Evolutionary conservation across 35 echinoderm and acorn worm species (phyloP).

Genomic region (Holothuria glaberrima): DNA sequence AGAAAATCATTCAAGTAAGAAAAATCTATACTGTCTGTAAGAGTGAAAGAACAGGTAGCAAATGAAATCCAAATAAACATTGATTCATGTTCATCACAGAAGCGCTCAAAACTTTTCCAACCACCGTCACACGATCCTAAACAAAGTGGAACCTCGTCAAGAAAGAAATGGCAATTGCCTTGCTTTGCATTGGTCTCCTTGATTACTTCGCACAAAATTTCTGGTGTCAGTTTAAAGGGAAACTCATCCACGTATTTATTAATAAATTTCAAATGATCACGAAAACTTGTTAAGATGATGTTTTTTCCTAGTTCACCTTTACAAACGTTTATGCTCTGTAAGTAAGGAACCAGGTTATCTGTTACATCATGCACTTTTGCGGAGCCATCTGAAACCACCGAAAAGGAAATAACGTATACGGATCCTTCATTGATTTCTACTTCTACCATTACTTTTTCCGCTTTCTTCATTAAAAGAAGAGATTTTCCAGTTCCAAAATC

Average conservation of each 20-base stretch:
- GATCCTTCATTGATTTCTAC: neutral
- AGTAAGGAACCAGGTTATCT: conserved; percentile 10
- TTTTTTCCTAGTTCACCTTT: neutral
- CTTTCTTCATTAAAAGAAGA: neutral
- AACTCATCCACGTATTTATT: neutral
- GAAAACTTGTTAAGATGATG: neutral
- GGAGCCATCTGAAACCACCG: conserved; percentile 4
- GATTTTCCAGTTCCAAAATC: conserved; percentile 56
- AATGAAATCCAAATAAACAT: conserved; percentile 37
- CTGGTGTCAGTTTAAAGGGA: conserved; percentile 34
- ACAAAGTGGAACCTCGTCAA: conserved; percentile 37
- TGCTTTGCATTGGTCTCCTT: too few relatives aligned
- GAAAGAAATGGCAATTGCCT: conserved; percentile 17
- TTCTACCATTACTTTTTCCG: neutral
- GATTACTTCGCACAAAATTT: neutral
- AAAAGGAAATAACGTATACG: conserved; percentile 34
- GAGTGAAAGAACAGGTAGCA: conserved; percentile 19
- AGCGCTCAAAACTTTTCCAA: conserved; percentile 3
- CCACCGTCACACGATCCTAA: neutral
- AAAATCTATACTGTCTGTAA: neutral
- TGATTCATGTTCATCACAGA: neutral
- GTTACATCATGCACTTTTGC: conserved; percentile 16
- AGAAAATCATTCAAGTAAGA: neutral
- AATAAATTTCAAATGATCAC: neutral
- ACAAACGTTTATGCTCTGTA: neutral